Evolutionary conservation across 2,888 invertebrate species (phyloP), one percentile per base, ranked within the genome.

Genomic region (Microdon myrmicae): DNA sequence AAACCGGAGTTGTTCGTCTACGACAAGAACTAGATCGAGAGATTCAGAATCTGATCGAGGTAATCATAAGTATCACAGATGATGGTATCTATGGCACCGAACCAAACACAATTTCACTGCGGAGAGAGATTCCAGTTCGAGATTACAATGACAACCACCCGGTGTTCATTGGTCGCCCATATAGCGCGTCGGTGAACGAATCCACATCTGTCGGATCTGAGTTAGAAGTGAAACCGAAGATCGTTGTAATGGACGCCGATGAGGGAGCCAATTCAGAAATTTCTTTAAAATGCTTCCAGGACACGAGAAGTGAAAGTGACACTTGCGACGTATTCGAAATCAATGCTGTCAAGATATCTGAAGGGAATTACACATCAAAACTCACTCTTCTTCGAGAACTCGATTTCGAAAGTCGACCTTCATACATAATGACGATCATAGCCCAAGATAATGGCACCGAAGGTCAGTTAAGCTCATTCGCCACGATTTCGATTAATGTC

Each of bases 111-210:
- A 86, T 92, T 6, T 91, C 91, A 0, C 79, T 91, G 19, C 83
- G 90, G 4, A 81, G 91, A 13, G 89, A 90, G 70, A 89, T 93
- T 26, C 87, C 88, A 0, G 86, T 92, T 3, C 81, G 85, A 9
- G 93, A 93, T 71, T 86, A 87, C 12, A 94, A 93, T 72, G 93
- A 93, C 76, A 93, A 92, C 73, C 81, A 85, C 0, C 92, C 92
- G 0, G 82, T 84, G 8, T 92, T 90, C 73, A 83, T 85, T 68
- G 88, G 87, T 25, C 81, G 89, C 20, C 90, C 91, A 0, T 91
- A 91, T 71, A 85, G 87, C 19, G 84, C 88, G 2, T 85, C 85
- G 59, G 84, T 90, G 1, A 85, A 86, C 56, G 91, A 92, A 77
- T 86, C 87, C 7, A 82, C 87, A 2, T 74, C 82, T 2, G 82